Conservation (phyloP, 2,888 invertebrate genomes). For the Orchesella flavescens region DNA sequence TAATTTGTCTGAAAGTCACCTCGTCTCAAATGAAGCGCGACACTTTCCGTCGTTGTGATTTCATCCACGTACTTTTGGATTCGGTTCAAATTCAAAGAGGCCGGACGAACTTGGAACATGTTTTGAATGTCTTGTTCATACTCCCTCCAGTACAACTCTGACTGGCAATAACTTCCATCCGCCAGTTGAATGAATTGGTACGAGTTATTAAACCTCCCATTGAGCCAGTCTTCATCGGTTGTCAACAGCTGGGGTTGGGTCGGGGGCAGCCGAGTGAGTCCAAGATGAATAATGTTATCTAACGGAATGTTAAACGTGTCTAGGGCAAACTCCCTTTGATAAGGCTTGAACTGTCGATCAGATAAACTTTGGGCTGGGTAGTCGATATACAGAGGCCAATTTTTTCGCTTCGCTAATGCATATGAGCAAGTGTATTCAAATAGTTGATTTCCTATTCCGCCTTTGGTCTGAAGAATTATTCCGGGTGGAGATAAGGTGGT, state of each 20-base stretch:
- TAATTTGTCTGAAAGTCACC: slow-evolving; percentile 34
- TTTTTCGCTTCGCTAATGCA: slow-evolving; percentile 3
- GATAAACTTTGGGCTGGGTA: background rate
- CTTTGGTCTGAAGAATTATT: background rate
- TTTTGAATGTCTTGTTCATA: slow-evolving; percentile 14
- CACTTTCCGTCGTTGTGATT: slow-evolving; percentile 43
- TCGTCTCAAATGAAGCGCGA: slow-evolving; percentile 59
- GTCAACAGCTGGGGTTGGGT: too few species aligned
- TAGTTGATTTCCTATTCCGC: slow-evolving; percentile 42
- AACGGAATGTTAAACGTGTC: slow-evolving; percentile 40
- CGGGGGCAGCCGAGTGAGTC: too few species aligned
- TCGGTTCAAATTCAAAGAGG: background rate
- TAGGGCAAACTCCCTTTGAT: slow-evolving; percentile 29
- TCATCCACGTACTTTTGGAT: background rate
- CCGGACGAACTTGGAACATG: slow-evolving; percentile 20
- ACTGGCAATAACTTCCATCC: slow-evolving; percentile 24
- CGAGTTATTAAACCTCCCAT: too few species aligned
- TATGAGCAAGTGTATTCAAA: slow-evolving; percentile 38
- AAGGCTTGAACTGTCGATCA: background rate
- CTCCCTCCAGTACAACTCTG: slow-evolving; percentile 26
- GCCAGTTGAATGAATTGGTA: background rate
- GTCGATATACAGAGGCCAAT: slow-evolving; percentile 18
- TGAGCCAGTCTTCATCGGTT: background rate
- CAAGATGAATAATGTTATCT: slow-evolving; percentile 15
- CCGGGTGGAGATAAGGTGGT: slow-evolving; percentile 15